Percentiles rank a stretch among this genome's conserved stretches.
These are phyloP conservation scores for Whitmania pigra DNA, from an alignment of 1,140 invertebrate species.

Conservation along the genomic window DNA sequence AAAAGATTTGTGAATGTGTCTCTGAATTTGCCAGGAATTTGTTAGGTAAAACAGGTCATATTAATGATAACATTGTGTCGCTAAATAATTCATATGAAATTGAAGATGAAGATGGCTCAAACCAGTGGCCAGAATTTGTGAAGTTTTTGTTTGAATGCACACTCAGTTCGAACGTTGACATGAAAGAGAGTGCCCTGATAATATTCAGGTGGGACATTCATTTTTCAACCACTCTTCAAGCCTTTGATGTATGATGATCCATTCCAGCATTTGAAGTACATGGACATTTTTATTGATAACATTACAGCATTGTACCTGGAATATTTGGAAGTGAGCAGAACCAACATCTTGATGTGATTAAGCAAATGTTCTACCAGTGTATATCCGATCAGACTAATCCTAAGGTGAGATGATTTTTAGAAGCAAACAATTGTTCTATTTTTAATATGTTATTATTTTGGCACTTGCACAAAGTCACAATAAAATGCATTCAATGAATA, in stretches of 20 bases:
- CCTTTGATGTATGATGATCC: conserved; percentile 22
- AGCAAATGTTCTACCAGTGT: conserved; percentile 77
- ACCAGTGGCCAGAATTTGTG: conserved; percentile 90
- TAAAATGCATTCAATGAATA: no score
- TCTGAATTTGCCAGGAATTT: conserved; percentile 87
- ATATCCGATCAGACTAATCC: conserved; percentile 57
- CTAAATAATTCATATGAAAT: not conserved
- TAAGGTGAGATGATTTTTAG: conserved; percentile 43
- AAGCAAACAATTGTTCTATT: not conserved
- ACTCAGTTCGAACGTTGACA: conserved; percentile 59
- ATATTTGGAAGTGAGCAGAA: conserved; percentile 90
- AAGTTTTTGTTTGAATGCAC: conserved; percentile 91
- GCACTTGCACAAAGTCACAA: no score
- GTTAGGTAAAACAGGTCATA: conserved; percentile 47
- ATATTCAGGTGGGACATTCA: conserved; percentile 68
- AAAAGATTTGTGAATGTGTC: conserved; percentile 84
- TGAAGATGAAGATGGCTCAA: conserved; percentile 69
- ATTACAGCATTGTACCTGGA: conserved; percentile 68
- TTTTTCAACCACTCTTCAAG: conserved; percentile 24
- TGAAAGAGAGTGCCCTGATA: conserved; percentile 84
- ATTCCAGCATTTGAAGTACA: no score
- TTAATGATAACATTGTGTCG: not conserved
- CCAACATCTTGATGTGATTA: conserved; percentile 80
- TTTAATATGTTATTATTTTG: no score
- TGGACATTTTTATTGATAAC: no score